A percentile compares a stretch with the other conserved stretches of the same genome.
Conservation (phyloP, 2,113 vertebrate species). For the Mormyrus iriodes region DNA sequence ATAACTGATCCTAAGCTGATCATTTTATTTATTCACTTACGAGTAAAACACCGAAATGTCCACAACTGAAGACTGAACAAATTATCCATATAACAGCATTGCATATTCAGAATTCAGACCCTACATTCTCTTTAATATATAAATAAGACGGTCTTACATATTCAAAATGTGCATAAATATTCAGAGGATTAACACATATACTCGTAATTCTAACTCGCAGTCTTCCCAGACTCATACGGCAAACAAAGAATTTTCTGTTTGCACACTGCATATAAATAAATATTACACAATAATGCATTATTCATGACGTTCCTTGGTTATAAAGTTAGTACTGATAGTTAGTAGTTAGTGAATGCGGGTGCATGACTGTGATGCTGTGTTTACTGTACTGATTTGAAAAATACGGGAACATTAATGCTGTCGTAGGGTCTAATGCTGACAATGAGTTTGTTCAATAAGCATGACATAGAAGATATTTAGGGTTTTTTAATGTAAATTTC, state of each 20-base stretch:
- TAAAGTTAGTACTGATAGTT: background rate
- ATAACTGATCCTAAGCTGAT: background rate
- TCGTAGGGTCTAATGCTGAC: background rate
- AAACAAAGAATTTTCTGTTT: background rate
- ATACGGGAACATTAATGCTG: background rate
- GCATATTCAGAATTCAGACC: background rate
- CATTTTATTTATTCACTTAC: background rate
- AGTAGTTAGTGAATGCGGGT: background rate
- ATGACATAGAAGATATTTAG: background rate
- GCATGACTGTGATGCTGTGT: background rate
- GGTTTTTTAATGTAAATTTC: background rate
- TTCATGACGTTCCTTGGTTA: background rate
- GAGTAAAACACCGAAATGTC: background rate
- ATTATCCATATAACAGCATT: background rate
- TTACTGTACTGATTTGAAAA: background rate
- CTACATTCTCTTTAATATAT: background rate
- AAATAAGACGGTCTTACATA: background rate
- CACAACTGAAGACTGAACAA: background rate
- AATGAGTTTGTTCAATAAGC: background rate
- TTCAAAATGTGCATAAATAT: background rate
- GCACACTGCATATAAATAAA: background rate
- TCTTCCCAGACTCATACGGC: background rate
- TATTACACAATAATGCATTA: background rate
- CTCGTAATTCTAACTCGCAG: background rate
- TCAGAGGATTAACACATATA: constrained; percentile 1